phyloP scores from a whole-genome alignment of 2,888 invertebrate genomes.

The Hedychridium roseum region DNA sequence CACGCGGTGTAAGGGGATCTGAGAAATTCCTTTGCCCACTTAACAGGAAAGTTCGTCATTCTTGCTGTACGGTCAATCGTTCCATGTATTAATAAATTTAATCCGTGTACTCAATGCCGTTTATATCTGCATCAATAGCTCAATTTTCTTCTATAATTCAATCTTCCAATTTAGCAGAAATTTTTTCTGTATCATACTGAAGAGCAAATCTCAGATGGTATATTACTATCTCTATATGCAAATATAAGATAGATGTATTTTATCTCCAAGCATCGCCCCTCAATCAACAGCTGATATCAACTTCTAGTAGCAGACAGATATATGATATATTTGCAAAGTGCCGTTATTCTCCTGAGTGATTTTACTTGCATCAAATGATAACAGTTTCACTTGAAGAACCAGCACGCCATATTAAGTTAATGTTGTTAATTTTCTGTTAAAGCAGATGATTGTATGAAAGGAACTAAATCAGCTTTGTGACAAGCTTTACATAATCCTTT shows the following conservation, averaged over 20 bases:
- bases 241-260: no score
- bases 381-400: background rate
- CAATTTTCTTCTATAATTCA: no score
- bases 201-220: no score
- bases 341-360: background rate
- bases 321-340: background rate
- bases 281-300: background rate
- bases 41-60: constrained; percentile 26
- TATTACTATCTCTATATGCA: no score
- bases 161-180: no score
- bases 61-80: constrained; percentile 32
- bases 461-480: constrained; percentile 31
- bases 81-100: constrained; percentile 15
- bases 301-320: background rate
- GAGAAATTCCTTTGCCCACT: no score
- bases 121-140: no score
- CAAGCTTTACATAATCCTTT: constrained; percentile 32
- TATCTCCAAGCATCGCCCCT: background rate
- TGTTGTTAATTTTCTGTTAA: constrained; percentile 28
- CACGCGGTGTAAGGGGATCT: no score
- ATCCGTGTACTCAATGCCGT: no score
- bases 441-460: constrained; percentile 52
- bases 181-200: no score
- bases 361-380: background rate
- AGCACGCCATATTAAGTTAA: no score